Base-by-base conservation (phyloP, 2,888 invertebrate genomes). In the Camptogramma bilineatum region DNA sequence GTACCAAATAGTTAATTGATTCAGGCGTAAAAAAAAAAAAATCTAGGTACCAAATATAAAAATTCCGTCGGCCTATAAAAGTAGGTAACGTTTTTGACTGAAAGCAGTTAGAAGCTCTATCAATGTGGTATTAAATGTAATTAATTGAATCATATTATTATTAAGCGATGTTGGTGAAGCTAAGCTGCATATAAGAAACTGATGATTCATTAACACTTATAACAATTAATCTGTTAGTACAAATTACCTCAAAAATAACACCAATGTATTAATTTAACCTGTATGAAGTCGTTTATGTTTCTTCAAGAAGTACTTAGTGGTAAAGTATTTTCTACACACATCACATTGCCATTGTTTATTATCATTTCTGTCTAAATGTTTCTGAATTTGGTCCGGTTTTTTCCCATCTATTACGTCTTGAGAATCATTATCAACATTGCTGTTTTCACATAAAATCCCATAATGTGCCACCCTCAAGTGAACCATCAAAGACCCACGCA, bases 331-430 rank as follows among this genome's bases (percentile, higher is more conserved):
- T 61, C 94, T 94, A 85, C 97, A 97, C 50, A 96, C 95, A 78
- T 97, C 97, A 81, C 97, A 97, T 80, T 96, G 96, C 97, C 97
- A 97, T 81, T 96, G 96, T 85, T 97, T 97, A 57, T 95, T 95
- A 70, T 96, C 96, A 73, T 82, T 87, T 81, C 84, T 85, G 48
- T 86, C 87, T 59, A 83, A 72, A 56, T 83, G 85, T 57, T 84
- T 83, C 47, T 82, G 61, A 56, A 18, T 39, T 58, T 71, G 66
- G 31, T 82, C 74, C 21, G 51, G 56, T 60, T 60, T 77, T 62
- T 74, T 79, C 44, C 66, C 75, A 54, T 74, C 76, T 39, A 42
- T 55, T 56, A 75, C 79, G 55, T 82, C 80, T 52, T 63, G 53
- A 10, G 48, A 56, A 50, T 67, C 74, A 19, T 52, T 60, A 48